Evolutionary conservation across 2,797 vertebrate genomes (phyloP).

Genomic region (Macropus fuliginosus): DNA sequence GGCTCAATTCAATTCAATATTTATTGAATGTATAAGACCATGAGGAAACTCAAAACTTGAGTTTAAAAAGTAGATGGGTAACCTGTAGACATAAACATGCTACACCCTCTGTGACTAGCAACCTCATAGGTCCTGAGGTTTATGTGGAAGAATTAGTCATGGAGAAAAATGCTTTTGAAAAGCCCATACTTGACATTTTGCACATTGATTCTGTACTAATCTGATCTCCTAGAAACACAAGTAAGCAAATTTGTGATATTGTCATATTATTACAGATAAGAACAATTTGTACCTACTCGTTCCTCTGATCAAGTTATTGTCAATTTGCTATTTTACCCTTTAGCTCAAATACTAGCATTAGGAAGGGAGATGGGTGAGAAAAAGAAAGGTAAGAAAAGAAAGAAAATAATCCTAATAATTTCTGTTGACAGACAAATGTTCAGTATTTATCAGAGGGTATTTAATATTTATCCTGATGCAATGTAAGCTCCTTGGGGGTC

Average conservation of each 20-base stretch:
- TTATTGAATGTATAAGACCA: not conserved
- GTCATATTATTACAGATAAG: not conserved
- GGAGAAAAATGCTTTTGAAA: not conserved
- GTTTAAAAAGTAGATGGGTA: slow-evolving; percentile 12
- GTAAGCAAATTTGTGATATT: not conserved
- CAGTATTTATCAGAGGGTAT: not conserved
- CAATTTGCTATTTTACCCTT: slow-evolving; percentile 4
- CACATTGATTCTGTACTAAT: not conserved
- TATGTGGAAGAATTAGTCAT: not conserved
- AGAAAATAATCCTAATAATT: not conserved
- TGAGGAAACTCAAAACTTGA: slow-evolving; percentile 18
- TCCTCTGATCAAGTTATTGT: slow-evolving; percentile 4
- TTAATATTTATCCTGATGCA: not conserved
- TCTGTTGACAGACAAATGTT: not conserved
- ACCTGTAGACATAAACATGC: not conserved
- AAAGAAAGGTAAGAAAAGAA: not conserved
- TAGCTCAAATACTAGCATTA: not conserved
- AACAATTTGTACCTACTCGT: slow-evolving; percentile 19
- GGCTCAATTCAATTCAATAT: not conserved
- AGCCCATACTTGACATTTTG: slow-evolving; percentile 4
- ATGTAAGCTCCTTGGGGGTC: not conserved
- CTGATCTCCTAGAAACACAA: not conserved
- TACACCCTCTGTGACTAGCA: not conserved
- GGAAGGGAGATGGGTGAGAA: not conserved
- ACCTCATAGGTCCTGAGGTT: not conserved